These are phyloP conservation scores for Atopsyche davidsoni DNA, from an alignment of 1,140 invertebrate genomes.

Conservation along the genomic window DNA sequence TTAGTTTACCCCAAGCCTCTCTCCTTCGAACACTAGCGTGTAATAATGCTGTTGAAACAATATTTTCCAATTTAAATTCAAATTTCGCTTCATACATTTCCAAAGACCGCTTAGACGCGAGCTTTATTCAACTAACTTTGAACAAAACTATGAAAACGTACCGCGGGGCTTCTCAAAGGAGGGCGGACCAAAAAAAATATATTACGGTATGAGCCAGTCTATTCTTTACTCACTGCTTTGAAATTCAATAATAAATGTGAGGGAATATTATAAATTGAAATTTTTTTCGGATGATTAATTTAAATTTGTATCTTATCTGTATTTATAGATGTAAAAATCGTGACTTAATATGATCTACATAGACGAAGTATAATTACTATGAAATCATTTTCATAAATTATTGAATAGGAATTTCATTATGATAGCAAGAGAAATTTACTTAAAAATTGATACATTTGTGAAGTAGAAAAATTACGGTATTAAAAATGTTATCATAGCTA, in stretches of 20 bases:
- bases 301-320: too few relatives aligned
- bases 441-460: too few relatives aligned
- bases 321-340: too few relatives aligned
- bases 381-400: too few relatives aligned
- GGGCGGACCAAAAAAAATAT: slow-evolving; percentile 1
- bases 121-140: slow-evolving; percentile 13
- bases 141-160: slow-evolving; percentile 12
- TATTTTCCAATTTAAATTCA: slow-evolving; percentile 31
- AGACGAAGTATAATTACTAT: too few relatives aligned
- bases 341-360: too few relatives aligned
- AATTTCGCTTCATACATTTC: slow-evolving; percentile 20
- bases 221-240: background rate
- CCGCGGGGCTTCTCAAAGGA: background rate
- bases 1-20: too few relatives aligned
- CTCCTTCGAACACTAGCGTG: slow-evolving; percentile 7
- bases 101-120: slow-evolving; percentile 9
- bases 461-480: too few relatives aligned
- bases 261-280: background rate
- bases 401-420: too few relatives aligned
- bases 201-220: background rate
- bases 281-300: too few relatives aligned
- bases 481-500: too few relatives aligned
- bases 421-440: too few relatives aligned
- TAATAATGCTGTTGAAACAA: slow-evolving; percentile 29
- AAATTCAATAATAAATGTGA: background rate